phyloP scores from a whole-genome alignment of 2,113 vertebrate genomes.

The Caloenas nicobarica region DNA sequence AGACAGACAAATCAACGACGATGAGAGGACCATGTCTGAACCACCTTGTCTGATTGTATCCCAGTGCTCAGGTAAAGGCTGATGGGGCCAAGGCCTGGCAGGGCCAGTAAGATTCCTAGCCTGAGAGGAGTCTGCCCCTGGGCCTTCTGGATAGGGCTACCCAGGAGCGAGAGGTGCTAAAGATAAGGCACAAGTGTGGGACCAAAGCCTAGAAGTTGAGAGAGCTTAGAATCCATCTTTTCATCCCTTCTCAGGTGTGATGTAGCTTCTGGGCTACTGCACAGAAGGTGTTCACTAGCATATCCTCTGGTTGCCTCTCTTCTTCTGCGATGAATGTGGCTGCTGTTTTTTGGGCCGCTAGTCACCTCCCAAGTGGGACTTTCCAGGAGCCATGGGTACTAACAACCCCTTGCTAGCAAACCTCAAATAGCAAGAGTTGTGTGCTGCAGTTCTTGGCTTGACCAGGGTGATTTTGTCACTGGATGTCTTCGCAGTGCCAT shows the following conservation, averaged over 20 bases:
- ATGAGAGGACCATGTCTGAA: background rate
- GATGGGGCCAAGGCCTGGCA: too few relatives aligned
- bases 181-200: background rate
- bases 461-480: background rate
- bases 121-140: background rate
- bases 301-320: background rate
- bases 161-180: background rate
- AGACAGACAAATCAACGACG: background rate
- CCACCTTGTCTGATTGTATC: background rate
- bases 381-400: background rate
- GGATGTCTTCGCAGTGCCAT: background rate
- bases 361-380: background rate
- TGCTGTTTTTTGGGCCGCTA: background rate
- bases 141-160: background rate
- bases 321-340: background rate
- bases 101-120: background rate
- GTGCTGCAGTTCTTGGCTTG: background rate
- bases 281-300: background rate
- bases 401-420: accelerated
- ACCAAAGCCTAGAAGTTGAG: background rate
- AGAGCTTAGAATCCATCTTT: background rate
- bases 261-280: background rate
- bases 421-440: background rate
- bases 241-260: background rate
- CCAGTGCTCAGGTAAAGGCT: background rate